Conservation (phyloP, 1,140 invertebrate species). For the Cotesia vestalis region DNA sequence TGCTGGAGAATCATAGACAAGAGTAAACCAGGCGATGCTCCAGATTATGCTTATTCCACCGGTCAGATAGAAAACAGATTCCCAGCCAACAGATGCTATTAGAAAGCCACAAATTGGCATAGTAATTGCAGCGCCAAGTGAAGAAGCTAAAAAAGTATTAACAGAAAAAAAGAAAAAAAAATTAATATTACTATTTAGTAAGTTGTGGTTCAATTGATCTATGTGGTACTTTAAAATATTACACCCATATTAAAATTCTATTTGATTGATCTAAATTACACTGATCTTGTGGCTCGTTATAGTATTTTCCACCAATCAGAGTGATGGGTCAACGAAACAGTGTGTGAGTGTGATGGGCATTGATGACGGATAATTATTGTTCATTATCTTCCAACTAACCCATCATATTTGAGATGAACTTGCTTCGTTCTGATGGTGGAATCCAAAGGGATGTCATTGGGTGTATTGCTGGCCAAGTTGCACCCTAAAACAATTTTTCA, state of each 20-base stretch:
- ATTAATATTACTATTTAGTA: neutral
- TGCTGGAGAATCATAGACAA: constrained; percentile 86
- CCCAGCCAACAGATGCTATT: constrained; percentile 82
- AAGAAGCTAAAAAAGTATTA: constrained; percentile 71
- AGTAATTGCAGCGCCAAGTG: constrained; percentile 83
- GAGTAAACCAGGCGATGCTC: constrained; percentile 84
- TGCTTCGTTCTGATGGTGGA: constrained; percentile 87
- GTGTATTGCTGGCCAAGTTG: constrained; percentile 90
- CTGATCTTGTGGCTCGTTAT: constrained; percentile 1
- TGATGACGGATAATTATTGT: constrained; percentile 6
- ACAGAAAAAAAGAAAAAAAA: neutral
- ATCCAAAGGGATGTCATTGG: constrained; percentile 91
- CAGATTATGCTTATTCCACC: constrained; percentile 81
- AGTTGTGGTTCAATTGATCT: neutral
- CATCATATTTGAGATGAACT: constrained; percentile 89
- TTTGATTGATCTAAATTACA: constrained; percentile 13
- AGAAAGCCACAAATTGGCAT: constrained; percentile 84
- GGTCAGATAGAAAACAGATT: constrained; percentile 86
- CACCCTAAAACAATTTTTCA: constrained; percentile 69
- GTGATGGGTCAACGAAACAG: too few species aligned
- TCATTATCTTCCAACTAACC: constrained; percentile 66
- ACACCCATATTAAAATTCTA: constrained; percentile 6
- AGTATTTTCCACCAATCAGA: too few species aligned
- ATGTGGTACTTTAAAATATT: neutral
- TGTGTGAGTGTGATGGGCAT: neutral